Evolutionary conservation across 2,888 invertebrate species (phyloP).

Genomic region (Morpho achilles): DNA sequence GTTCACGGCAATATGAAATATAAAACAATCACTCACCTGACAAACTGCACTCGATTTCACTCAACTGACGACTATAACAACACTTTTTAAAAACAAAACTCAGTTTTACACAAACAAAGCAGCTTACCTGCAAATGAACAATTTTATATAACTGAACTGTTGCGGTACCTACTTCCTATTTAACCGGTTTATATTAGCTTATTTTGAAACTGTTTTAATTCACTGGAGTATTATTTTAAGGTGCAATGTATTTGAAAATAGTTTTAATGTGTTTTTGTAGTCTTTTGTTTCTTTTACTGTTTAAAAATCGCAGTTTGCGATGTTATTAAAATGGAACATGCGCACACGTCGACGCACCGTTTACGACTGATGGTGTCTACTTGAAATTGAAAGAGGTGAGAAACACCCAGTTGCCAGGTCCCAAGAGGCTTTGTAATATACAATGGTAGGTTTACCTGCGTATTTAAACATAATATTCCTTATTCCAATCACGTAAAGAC

Average conservation of each 20-base stretch:
- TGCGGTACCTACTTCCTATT: slow-evolving; percentile 45
- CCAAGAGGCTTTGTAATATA: slow-evolving; percentile 40
- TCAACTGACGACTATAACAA: slow-evolving; percentile 36
- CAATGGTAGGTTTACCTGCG: slow-evolving; percentile 15
- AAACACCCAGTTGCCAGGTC: slow-evolving; percentile 42
- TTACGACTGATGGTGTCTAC: slow-evolving; percentile 38
- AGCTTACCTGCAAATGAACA: slow-evolving; percentile 52
- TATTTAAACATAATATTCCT: slow-evolving; percentile 3
- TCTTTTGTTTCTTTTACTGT: background rate
- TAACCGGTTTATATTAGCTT: slow-evolving; percentile 41
- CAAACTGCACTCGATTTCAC: slow-evolving; percentile 48
- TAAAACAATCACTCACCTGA: slow-evolving; percentile 48
- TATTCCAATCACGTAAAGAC: slow-evolving; percentile 17
- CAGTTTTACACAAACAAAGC: slow-evolving; percentile 46
- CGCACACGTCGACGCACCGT: slow-evolving; percentile 38
- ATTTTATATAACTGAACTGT: slow-evolving; percentile 58
- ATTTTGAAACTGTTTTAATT: slow-evolving; percentile 4
- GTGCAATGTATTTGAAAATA: background rate
- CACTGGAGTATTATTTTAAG: slow-evolving; percentile 9
- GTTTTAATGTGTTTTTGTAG: background rate
- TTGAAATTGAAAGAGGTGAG: slow-evolving; percentile 19
- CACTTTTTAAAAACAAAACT: slow-evolving; percentile 46
- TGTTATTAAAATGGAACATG: slow-evolving; percentile 28
- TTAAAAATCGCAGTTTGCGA: slow-evolving; percentile 1
- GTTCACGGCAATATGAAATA: slow-evolving; percentile 31